Base-by-base conservation (phyloP, 2,888 invertebrate species). In the Gari tellinella region DNA sequence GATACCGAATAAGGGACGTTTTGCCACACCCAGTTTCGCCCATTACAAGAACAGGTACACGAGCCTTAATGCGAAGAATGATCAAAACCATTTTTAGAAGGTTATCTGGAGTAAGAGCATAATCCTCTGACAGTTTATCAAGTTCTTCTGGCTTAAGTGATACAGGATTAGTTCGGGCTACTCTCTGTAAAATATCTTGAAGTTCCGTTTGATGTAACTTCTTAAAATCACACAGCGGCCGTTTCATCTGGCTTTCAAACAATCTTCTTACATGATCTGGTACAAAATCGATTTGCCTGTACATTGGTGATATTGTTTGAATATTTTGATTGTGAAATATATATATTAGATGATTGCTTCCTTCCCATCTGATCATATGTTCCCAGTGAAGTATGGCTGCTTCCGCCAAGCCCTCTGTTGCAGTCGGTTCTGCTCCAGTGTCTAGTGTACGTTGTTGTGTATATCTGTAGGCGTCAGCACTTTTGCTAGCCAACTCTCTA, bases 1-100 rank as follows among this genome's bases (percentile, higher is more conserved):
- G 72, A 52, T 79, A 85, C 19, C 77, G 55, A 15, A 86, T 79
- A 0, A 86, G 70, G 3, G 84, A 84, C 8, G 86, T 86, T 68
- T 86, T 86, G 10, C 86, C 86, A 79, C 86, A 86, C 2, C 86
- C 86, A 2, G 86, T 86, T 67, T 86, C 86, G 10, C 86, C 85
- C 85, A 86, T 86, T 3, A 86, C 73, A 14, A 86, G 55, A 2
- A 86, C 80, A 38, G 86, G 86, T 7, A 85, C 72, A 37, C 64
- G 48, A 14, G 82, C 77, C 56, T 77, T 80, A 1, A 84, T 56
- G 25, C 86, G 60, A 15, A 86, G 58, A 19, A 74, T 61, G 12
- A 86, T 81, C 15, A 86, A 51, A 26, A 84, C 72, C 86, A 86
- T 86, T 64, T 86, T 86, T 15, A 86, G 56, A 3, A 86, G 66